Conservation (phyloP, 2,113 vertebrate species). For the Numenius arquata region DNA sequence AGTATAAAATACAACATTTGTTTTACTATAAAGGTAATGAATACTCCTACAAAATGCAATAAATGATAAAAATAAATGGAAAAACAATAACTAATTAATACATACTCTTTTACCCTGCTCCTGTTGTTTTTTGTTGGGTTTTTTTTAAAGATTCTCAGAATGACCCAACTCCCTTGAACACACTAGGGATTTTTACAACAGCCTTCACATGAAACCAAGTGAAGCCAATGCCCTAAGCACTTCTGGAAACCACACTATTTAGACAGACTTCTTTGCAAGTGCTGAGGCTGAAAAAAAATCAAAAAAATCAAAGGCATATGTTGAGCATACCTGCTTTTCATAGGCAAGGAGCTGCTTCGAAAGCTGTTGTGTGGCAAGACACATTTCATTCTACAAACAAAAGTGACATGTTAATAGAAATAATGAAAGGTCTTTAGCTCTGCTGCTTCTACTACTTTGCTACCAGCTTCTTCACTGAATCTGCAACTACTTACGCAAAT, state of each 20-base stretch:
- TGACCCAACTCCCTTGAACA: background rate
- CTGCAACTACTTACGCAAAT: background rate
- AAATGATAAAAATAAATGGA: background rate
- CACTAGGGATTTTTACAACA: background rate
- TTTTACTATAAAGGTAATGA: background rate
- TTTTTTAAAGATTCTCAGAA: background rate
- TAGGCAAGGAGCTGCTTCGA: slow-evolving; percentile 92
- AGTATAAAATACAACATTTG: background rate
- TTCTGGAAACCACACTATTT: background rate
- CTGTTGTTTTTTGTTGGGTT: background rate
- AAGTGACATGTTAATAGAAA: background rate
- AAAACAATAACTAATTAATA: background rate
- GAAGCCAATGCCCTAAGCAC: background rate
- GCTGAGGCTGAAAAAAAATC: background rate
- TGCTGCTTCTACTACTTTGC: background rate
- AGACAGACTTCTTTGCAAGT: background rate
- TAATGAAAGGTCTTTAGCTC: background rate
- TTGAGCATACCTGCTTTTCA: slow-evolving; percentile 87
- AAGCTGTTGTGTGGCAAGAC: slow-evolving; percentile 94
- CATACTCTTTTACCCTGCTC: background rate
- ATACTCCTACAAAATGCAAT: background rate
- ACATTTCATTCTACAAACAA: slow-evolving; percentile 92
- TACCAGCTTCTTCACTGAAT: background rate
- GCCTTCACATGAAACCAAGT: background rate
- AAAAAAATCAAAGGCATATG: background rate